phyloP scores from a whole-genome alignment of 2,888 invertebrate genomes.

The Ichneumon xanthorius region DNA sequence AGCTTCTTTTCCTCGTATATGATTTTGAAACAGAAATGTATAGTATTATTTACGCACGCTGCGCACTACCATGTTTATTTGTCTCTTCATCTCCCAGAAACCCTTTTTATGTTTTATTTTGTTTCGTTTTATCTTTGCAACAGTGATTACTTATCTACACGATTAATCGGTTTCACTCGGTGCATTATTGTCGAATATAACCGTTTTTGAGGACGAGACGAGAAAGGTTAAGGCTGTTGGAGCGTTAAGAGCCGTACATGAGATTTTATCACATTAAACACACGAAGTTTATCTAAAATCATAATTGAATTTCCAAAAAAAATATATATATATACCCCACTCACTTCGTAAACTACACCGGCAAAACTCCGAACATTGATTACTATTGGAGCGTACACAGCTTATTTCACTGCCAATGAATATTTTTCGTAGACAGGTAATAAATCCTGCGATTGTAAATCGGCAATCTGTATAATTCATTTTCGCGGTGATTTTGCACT shows the following conservation, averaged over 20 bases:
- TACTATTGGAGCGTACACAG: background rate
- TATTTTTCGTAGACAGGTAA: background rate
- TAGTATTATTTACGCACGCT: conserved; percentile 58
- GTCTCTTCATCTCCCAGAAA: conserved; percentile 29
- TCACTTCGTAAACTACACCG: background rate
- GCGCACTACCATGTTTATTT: conserved; percentile 52
- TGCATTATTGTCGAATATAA: conserved; percentile 23
- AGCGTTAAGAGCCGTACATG: background rate
- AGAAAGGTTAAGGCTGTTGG: background rate
- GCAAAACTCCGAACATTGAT: background rate
- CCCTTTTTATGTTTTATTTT: conserved; percentile 17
- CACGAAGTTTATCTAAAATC: background rate
- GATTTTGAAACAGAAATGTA: conserved; percentile 29
- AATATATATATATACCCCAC: background rate
- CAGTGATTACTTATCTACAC: conserved; percentile 26
- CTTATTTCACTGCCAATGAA: background rate
- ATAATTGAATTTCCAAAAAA: background rate
- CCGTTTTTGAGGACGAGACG: conserved; percentile 1
- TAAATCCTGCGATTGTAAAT: background rate
- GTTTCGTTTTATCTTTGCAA: conserved; percentile 15
- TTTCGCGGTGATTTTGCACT: background rate
- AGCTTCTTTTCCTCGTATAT: conserved; percentile 54
- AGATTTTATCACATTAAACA: background rate
- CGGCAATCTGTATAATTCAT: background rate
- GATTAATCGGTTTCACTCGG: conserved; percentile 35